Evolutionary conservation across 2,113 vertebrate genomes (phyloP).

Genomic region (Tachycineta bicolor): DNA sequence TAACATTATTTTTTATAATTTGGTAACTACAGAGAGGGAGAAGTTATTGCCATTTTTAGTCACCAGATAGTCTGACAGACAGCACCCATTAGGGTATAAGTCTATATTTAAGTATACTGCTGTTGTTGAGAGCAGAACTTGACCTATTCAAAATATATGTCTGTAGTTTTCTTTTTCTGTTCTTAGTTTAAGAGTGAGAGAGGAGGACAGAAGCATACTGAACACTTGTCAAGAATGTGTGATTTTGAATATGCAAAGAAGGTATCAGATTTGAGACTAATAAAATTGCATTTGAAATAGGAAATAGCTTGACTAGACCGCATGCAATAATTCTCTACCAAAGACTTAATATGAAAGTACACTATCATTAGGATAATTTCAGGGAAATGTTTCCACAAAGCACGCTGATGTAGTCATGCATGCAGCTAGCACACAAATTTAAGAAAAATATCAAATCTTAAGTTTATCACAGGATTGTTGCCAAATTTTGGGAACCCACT

Average conservation of each 20-base stretch:
- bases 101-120: background rate
- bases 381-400: background rate
- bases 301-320: background rate
- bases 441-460: background rate
- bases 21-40: background rate
- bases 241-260: background rate
- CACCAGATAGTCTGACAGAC: background rate
- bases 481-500: background rate
- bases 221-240: background rate
- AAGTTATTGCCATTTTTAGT: background rate
- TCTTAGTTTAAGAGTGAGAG: background rate
- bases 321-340: background rate
- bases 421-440: background rate
- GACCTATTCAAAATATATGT: conserved; percentile 2
- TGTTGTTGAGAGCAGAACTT: background rate
- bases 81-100: background rate
- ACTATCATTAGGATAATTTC: background rate
- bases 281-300: background rate
- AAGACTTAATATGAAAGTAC: background rate
- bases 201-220: background rate
- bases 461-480: background rate
- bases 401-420: background rate
- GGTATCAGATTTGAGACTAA: background rate
- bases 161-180: background rate
- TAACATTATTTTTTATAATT: background rate